Percentiles rank a stretch among this genome's conserved stretches.
phyloP scores from a whole-genome alignment of 2,113 vertebrate species.

The Melanerpes aurifrons region DNA sequence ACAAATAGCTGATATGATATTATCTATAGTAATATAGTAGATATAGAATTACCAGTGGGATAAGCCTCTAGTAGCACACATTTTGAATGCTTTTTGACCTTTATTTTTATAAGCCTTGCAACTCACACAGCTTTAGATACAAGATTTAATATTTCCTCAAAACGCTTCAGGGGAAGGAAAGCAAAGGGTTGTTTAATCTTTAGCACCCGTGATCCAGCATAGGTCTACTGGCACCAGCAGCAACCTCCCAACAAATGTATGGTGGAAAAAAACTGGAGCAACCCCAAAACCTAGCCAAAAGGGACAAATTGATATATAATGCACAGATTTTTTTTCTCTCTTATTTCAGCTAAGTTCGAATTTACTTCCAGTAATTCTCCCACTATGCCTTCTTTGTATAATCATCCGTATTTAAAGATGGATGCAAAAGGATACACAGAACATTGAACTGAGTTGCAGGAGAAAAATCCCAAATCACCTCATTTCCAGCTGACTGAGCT shows the following conservation, averaged over 20 bases:
- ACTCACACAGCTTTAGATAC: not conserved
- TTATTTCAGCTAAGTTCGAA: not conserved
- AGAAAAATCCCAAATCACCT: not conserved
- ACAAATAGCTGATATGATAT: not conserved
- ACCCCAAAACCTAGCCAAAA: not conserved
- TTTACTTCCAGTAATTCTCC: not conserved
- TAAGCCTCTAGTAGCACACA: not conserved
- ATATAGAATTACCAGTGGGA: not conserved
- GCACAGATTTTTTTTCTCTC: not conserved
- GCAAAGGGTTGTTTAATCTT: not conserved
- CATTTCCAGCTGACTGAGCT: fast-evolving
- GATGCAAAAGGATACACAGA: not conserved
- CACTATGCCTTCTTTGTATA: not conserved
- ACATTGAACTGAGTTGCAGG: not conserved
- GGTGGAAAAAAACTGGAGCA: not conserved
- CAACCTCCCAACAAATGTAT: not conserved
- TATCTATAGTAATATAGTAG: not conserved
- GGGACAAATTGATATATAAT: not conserved
- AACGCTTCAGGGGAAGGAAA: not conserved
- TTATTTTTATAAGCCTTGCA: not conserved
- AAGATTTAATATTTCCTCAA: slow-evolving; percentile 33
- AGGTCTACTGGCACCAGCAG: not conserved
- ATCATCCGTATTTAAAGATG: not conserved
- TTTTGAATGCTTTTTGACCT: not conserved
- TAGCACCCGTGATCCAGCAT: not conserved